phyloP scores from a whole-genome alignment of 2,888 invertebrate species.

The Prosopocoilus inquinatus region DNA sequence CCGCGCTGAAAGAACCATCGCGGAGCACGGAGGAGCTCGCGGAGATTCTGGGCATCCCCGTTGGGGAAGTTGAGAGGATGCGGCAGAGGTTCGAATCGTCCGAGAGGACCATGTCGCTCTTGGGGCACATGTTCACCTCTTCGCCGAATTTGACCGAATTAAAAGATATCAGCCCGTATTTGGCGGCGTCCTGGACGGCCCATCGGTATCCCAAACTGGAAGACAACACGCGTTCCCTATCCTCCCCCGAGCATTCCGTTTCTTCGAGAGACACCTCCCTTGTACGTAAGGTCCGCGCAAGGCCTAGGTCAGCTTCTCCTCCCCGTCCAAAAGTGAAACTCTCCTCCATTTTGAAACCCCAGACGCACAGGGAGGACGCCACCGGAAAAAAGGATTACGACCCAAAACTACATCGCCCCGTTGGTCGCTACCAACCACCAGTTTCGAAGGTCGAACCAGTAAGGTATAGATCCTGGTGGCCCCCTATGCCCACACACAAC shows the following conservation, averaged over 20 bases:
- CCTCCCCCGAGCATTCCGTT: conserved; percentile 50
- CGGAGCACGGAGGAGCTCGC: conserved; percentile 44
- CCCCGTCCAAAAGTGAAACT: conserved; percentile 51
- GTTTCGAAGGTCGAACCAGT: conserved; percentile 44
- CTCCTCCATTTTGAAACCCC: conserved; percentile 48
- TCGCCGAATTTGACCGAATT: conserved; percentile 76
- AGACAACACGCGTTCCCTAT: conserved; percentile 66
- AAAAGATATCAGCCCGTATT: conserved; percentile 73
- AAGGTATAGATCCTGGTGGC: conserved; percentile 53
- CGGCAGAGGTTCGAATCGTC: conserved; percentile 69
- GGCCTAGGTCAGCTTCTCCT: conserved; percentile 53
- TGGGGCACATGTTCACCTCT: conserved; percentile 78
- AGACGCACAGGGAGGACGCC: conserved; percentile 4
- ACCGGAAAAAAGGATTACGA: conserved; percentile 67
- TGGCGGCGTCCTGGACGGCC: conserved; percentile 78
- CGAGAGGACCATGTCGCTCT: conserved; percentile 56
- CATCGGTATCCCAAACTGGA: conserved; percentile 71
- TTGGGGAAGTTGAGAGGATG: conserved; percentile 71
- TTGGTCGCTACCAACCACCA: conserved; percentile 73
- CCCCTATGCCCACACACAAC: conserved; percentile 54
- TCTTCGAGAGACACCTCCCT: conserved; percentile 40
- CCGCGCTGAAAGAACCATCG: conserved; percentile 33
- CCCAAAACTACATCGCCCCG: conserved; percentile 72
- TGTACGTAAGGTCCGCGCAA: conserved; percentile 47
- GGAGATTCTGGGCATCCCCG: conserved; percentile 48